Conservation (phyloP, 2,797 vertebrate genomes). For the Sus cebifrons region DNA sequence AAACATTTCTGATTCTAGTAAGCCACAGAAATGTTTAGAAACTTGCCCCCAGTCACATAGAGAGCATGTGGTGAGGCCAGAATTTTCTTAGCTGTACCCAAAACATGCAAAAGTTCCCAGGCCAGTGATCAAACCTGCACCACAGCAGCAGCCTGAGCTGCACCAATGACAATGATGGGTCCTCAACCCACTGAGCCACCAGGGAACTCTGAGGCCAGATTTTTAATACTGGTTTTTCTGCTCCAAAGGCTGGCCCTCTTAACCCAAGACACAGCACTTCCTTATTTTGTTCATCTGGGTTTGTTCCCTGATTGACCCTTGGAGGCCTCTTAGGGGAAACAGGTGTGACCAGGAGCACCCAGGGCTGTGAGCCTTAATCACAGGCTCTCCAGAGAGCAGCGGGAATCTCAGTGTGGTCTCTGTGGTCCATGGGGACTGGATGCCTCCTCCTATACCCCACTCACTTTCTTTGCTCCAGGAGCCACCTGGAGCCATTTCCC, state of each 20-base stretch:
- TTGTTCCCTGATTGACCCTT: neutral
- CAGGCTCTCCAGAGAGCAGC: neutral
- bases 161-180: no score
- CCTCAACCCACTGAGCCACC: no score
- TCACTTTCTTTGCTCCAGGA: conserved; percentile 12
- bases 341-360: neutral
- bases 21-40: conserved; percentile 32
- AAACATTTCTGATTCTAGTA: neutral
- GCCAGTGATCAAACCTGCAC: no score
- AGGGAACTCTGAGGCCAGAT: neutral
- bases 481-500: neutral
- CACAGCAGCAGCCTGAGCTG: no score
- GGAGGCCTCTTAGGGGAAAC: neutral
- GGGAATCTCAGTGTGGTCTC: neutral
- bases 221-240: conserved; percentile 16
- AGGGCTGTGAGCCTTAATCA: accelerated
- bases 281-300: neutral
- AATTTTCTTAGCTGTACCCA: neutral
- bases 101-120: no score
- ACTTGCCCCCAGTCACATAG: neutral
- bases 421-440: neutral
- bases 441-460: neutral
- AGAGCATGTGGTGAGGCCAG: neutral
- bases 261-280: neutral
- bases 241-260: neutral